Percentiles rank a stretch among this genome's conserved stretches.
Evolutionary conservation across 1,140 invertebrate species (phyloP).

Genomic region (Drosophila lacteicornis): DNA sequence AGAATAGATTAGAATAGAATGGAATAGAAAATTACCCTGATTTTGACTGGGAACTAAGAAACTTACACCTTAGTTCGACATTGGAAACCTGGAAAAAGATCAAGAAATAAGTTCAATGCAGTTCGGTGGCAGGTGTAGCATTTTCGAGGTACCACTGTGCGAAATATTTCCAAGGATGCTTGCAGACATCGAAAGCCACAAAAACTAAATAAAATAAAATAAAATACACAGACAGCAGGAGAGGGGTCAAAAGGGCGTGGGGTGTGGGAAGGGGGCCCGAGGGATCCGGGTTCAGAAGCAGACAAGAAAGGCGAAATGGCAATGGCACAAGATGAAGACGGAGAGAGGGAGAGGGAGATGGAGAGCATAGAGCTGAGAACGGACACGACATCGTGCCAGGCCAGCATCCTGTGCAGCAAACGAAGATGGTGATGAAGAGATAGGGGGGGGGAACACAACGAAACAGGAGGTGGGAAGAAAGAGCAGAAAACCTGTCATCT

Average conservation of each 20-base stretch:
- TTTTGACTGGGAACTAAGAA: neutral
- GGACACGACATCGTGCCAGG: constrained; percentile 52
- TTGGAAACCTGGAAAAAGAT: neutral
- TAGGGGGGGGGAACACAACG: constrained; percentile 5
- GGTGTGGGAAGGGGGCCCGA: neutral
- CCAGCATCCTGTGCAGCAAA: constrained; percentile 65
- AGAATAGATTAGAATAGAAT: too few relatives aligned
- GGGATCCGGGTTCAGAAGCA: constrained; percentile 30
- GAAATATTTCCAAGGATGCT: constrained; percentile 36
- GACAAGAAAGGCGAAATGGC: constrained; percentile 42
- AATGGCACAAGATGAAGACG: constrained; percentile 41
- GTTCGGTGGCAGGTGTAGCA: too few relatives aligned
- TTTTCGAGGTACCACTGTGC: constrained; percentile 10
- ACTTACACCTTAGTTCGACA: neutral
- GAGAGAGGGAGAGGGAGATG: constrained; percentile 21
- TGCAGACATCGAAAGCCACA: constrained; percentile 40
- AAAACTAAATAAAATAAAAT: constrained; percentile 40
- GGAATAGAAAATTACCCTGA: too few relatives aligned
- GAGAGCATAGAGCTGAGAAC: constrained; percentile 34
- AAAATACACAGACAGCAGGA: constrained; percentile 27
- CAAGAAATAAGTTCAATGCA: too few relatives aligned
- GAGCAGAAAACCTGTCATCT: constrained; percentile 65
- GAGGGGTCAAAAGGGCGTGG: neutral
- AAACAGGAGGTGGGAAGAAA: constrained; percentile 25
- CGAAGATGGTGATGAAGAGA: constrained; percentile 11